These are phyloP conservation scores for Notocelia uddmanniana DNA, from an alignment of 2,888 invertebrate species.

Conservation along the genomic window DNA sequence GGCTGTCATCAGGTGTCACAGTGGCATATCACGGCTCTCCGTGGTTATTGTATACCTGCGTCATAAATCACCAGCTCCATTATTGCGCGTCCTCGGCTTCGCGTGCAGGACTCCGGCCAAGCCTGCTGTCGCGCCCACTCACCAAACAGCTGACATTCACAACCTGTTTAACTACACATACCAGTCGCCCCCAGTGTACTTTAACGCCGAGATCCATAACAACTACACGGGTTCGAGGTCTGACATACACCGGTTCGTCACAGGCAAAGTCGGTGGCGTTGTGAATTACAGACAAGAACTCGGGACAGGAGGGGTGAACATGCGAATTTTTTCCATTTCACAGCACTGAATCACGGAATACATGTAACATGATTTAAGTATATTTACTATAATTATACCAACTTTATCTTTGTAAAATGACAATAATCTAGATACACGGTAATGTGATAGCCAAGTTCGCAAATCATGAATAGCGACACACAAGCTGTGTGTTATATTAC, in stretches of 20 bases:
- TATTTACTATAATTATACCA: no score
- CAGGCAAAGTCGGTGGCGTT: neutral
- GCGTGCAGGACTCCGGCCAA: conserved; percentile 65
- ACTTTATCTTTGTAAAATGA: no score
- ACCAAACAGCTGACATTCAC: conserved; percentile 47
- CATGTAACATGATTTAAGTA: no score
- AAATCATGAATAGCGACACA: no score
- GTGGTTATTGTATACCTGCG: conserved; percentile 46
- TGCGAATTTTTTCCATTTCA: conserved; percentile 57
- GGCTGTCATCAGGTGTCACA: neutral
- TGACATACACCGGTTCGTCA: neutral
- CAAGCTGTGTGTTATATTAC: no score
- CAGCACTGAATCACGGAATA: conserved; percentile 38
- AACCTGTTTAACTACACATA: neutral
- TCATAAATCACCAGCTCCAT: conserved; percentile 59
- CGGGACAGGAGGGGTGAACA: conserved; percentile 56
- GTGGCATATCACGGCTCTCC: neutral
- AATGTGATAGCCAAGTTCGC: no score
- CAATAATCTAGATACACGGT: no score
- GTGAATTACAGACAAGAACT: conserved; percentile 32
- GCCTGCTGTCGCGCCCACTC: conserved; percentile 66
- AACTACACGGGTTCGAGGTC: neutral
- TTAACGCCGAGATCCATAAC: neutral
- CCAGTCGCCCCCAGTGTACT: neutral
- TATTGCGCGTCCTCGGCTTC: conserved; percentile 49